phyloP scores from a whole-genome alignment of 1,140 invertebrate genomes.

The Saxidomus purpurata region DNA sequence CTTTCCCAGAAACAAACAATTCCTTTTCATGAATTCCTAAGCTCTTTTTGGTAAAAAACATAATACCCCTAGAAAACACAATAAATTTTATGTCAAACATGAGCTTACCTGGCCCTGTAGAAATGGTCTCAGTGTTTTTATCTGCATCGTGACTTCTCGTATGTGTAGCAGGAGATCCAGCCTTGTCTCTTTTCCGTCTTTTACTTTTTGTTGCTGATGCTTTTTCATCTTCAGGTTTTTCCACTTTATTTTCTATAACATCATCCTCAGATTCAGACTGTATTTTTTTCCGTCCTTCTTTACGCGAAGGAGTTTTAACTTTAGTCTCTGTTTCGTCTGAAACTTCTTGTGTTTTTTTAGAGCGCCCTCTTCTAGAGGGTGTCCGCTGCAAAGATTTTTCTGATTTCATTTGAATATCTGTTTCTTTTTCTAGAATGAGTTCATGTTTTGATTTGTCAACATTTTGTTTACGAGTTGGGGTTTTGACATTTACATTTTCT shows the following conservation, averaged over 20 bases:
- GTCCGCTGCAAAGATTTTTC: background rate
- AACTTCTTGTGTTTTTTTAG: constrained; percentile 23
- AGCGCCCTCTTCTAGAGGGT: constrained; percentile 42
- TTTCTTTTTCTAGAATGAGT: background rate
- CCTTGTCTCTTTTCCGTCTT: background rate
- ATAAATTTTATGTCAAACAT: no score
- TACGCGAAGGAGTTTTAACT: constrained; percentile 30
- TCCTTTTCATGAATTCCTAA: no score
- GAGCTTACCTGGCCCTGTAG: background rate
- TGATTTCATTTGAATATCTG: background rate
- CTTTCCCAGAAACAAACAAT: no score
- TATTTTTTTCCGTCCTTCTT: constrained; percentile 32
- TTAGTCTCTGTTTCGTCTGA: background rate
- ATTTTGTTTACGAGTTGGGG: constrained; percentile 30
- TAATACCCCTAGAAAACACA: no score
- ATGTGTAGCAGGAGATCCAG: background rate
- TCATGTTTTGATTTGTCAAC: background rate
- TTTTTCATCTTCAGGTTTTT: background rate
- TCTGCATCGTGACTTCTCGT: constrained; percentile 27
- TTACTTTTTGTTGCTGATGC: background rate
- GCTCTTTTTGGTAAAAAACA: no score
- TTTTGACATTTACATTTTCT: background rate
- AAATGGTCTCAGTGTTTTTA: background rate
- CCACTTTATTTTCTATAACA: background rate
- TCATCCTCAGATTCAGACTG: background rate